Base-by-base conservation (phyloP, 2,888 invertebrate species). In the Ichneumoninae sp. region DNA sequence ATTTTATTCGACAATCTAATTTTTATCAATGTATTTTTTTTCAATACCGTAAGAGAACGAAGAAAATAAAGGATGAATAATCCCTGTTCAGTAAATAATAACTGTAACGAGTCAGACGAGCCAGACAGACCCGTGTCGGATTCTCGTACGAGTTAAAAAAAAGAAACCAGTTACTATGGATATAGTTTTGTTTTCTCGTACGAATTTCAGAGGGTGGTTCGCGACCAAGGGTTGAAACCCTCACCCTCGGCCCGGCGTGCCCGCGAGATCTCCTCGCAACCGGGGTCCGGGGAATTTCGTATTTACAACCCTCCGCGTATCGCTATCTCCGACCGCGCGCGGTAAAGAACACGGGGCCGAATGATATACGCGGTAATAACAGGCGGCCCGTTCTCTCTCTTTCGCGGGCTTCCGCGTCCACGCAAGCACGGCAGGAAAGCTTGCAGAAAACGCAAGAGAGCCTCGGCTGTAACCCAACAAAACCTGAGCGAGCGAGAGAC, bases 341-440 rank as follows among this genome's bases (percentile, higher is more conserved):
- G 85, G 85, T 86, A 88, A 87, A 90, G 90, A 91, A 90, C 89
- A 90, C 89, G 88, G 89, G 87, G 76, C 19, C 82, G 90, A 91
- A 92, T 92, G 92, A 92, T 92, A 91, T 91, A 92, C 90, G 91
- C 86, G 88, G 91, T 92, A 92, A 92, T 92, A 92, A 92, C 91
- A 91, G 91, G 89, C 88, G 88, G 88, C 88, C 86, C 87, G 87
- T 88, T 88, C 89, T 88, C 82, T 26, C 89, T 88, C 89, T 88
- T 79, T 26, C 80, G 76, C 10, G 57, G 26, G 57, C 26, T 22
- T 13, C 10, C 19, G 57, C 22, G 10, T 22, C 82, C 84, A 69
- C 85, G 80, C 86, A 88, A 72, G 60, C 76, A 77, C 78, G 82
- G 72, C 76, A 72, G 82, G 68, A 65, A 76, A 82, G 80, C 82